Base-by-base conservation (phyloP, 1,140 invertebrate genomes). In the Harpegnathos saltator region DNA sequence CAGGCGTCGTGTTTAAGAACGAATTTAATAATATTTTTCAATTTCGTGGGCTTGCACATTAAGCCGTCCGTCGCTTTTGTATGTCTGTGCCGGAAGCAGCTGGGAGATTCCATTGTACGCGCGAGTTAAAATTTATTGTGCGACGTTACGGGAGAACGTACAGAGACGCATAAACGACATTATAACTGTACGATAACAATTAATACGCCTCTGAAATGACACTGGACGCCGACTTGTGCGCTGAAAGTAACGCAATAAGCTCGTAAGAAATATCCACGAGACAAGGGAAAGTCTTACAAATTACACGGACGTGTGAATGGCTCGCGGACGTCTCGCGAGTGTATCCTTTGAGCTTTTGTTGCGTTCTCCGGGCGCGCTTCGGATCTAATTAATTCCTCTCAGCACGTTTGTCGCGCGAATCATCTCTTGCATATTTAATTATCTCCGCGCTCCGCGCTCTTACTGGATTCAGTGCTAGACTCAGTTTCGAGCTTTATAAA, bases 11-110 rank as follows among this genome's bases (percentile, higher is more conserved):
- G 66, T 22, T 54, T 56, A 22, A 50, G 15, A 22, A 17, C 17
- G 54, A 80, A 59, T 77, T 44, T 66, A 77, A 77, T 44, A 62
- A 74, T 58, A 44, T 52, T 77, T 77, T 66, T 11, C 14, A 24
- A 52, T 66, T 48, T 19, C 59, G 14, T 17, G n/a, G 56, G 33
- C n/a, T 19, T 65, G 44, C 61, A 11, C 15, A 4, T 50, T 54
- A 17, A 56, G 54, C n/a, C 7, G 22, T 44, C n/a, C 7, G 22
- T 44, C 14, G 24, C 22, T 14, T n/a, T 48, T 24, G 7, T 11
- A 15, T 54, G 19, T 29, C 1, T 26, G 22, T 38, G 9, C 12
- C 5, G 26, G 3, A 62, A 29, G 17, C 5, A 72, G 29, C 19
- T 48, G 5, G 44, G 29, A 9, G 38, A 62, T 29, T 62, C 12